phyloP scores from a whole-genome alignment of 1,140 invertebrate species.

The Pantala flavescens region DNA sequence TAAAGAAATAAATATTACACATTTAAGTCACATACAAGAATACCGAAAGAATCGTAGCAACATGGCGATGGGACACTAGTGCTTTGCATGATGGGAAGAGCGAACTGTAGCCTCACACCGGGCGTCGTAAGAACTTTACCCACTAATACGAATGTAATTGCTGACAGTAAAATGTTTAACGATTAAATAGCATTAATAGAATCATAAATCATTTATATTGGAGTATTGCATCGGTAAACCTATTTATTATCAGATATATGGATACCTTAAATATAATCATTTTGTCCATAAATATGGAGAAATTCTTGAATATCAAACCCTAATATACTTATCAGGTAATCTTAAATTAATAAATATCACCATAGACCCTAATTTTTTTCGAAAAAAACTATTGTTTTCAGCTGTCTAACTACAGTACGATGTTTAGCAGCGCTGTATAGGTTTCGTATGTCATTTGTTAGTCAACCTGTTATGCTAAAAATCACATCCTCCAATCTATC shows the following conservation, averaged over 20 bases:
- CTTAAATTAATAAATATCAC: no score
- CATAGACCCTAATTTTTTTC: no score
- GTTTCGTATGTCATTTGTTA: neutral
- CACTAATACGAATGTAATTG: neutral
- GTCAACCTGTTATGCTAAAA: neutral
- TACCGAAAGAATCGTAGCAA: neutral
- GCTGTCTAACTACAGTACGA: neutral
- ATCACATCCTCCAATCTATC: no score
- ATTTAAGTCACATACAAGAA: neutral
- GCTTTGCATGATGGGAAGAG: neutral
- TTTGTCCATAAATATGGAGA: neutral
- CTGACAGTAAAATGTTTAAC: neutral
- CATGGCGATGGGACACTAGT: neutral
- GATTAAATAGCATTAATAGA: neutral
- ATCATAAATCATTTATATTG: neutral
- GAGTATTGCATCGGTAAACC: neutral
- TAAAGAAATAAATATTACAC: neutral
- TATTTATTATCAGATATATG: neutral
- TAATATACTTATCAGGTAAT: no score
- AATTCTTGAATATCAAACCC: no score
- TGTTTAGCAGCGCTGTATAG: neutral
- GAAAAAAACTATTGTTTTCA: no score
- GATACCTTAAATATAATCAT: neutral
- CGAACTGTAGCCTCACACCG: constrained; percentile 2
- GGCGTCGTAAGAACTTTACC: neutral